Evolutionary conservation across 2,888 invertebrate species (phyloP), one percentile per base, ranked within the genome.

Genomic region (Amblyjoppa proteus): DNA sequence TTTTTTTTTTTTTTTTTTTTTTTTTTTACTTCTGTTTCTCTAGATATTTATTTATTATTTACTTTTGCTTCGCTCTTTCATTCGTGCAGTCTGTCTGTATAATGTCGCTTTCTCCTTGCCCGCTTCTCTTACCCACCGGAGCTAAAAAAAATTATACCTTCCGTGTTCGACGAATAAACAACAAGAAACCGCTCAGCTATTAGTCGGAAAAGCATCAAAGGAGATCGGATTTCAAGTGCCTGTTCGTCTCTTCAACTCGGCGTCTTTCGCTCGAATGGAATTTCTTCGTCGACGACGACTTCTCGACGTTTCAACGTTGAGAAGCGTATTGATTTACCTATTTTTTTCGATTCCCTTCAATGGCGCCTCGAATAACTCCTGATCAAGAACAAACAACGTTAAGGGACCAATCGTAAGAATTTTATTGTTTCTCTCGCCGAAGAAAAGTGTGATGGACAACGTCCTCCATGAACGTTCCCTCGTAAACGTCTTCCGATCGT

Each of bases 21-120:
- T 20, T 20, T 20, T 20, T 75, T 41, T 41, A 9, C 9, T 20
- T 41, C 49, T 7, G 25, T 16, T 13, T 51, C 25, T 41, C 58
- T 34, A 61, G 45, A 77, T 77, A 73, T 73, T 81, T 49, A 75
- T 80, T 66, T 61, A 71, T 68, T 84, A 64, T 75, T 80, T 71
- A 71, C 34, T n/a, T 38, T 28, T 31, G 31, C 34, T 38, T 64
- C 34, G 16, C 64, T 77, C 69, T 71, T 51, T 61, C 53, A 58
- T 58, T 38, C 6, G 28, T 28, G 41, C 69, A 25, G 25, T 73
- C 51, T 68, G 53, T 11, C 28, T 20, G 9, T 71, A 2, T 64
- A 34, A 75, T 49, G 25, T 28, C 28, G 49, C n/a, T 16, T 34
- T 64, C 20, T 45, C 9, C 1, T 5, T 13, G 58, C 49, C 49